A percentile compares a stretch with the other conserved stretches of the same genome.
phyloP scores from a whole-genome alignment of 1,140 invertebrate species.

The Plectus sambesii region DNA sequence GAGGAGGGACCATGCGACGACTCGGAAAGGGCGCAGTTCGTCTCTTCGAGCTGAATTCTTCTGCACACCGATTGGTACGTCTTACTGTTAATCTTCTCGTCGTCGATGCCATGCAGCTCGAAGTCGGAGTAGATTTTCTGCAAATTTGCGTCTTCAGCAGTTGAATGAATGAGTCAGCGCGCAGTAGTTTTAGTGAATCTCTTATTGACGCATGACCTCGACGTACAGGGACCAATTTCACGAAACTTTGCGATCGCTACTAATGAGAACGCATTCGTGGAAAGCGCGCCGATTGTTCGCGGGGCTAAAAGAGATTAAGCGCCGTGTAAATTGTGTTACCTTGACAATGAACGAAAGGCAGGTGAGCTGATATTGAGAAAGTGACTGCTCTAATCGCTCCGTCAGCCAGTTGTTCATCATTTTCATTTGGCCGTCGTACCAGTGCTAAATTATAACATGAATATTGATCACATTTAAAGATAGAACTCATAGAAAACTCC shows the following conservation, averaged over 20 bases:
- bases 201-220: slow-evolving; percentile 5
- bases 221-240: no score
- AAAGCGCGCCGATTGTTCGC: no score
- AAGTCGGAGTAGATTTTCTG: slow-evolving; percentile 98
- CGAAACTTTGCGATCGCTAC: neutral
- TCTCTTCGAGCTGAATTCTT: slow-evolving; percentile 90
- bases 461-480: no score
- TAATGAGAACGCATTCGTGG: no score
- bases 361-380: slow-evolving; percentile 91
- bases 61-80: slow-evolving; percentile 81
- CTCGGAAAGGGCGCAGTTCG: slow-evolving; percentile 51
- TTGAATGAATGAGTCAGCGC: no score
- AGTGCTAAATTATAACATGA: slow-evolving; percentile 56
- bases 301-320: no score
- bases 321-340: slow-evolving; percentile 53
- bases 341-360: slow-evolving; percentile 90
- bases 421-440: slow-evolving; percentile 87
- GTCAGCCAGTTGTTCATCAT: slow-evolving; percentile 86
- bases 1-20: neutral
- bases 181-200: neutral
- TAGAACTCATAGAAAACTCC: no score
- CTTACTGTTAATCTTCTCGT: slow-evolving; percentile 93
- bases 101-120: slow-evolving; percentile 93
- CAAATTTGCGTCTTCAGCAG: slow-evolving; percentile 42
- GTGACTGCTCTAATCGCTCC: slow-evolving; percentile 78